A percentile compares a stretch with the other conserved stretches of the same genome.
phyloP scores from a whole-genome alignment of 37 sponge, comb jelly and placozoan genomes.

The Ianthella basta region DNA sequence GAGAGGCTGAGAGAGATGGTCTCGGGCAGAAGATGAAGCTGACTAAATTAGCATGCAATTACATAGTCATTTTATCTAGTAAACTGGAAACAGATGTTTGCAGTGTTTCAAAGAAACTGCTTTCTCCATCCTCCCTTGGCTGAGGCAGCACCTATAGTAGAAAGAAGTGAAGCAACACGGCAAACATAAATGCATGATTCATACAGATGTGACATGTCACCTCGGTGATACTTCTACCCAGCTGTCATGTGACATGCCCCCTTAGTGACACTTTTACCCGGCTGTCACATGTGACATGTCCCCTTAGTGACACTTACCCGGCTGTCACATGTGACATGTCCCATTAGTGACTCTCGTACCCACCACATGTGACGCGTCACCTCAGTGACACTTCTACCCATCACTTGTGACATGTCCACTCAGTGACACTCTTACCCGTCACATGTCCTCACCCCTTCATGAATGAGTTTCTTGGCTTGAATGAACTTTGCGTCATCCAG shows the following conservation, averaged over 20 bases:
- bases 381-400: no score
- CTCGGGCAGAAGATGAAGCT: background rate
- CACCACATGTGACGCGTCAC: background rate
- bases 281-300: no score
- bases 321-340: background rate
- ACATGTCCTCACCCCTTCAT: conserved; percentile 14
- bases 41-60: background rate
- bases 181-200: no score
- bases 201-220: no score
- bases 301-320: no score
- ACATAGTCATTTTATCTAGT: background rate
- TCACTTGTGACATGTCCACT: background rate
- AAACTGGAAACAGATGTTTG: conserved; percentile 7
- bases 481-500: conserved; percentile 17
- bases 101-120: background rate
- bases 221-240: no score
- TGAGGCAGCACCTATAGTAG: no score
- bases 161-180: no score
- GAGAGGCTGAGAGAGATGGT: conserved; percentile 28
- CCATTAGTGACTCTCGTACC: no score
- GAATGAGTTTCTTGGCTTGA: conserved; percentile 18
- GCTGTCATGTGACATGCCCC: no score
- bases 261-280: no score
- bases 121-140: background rate
- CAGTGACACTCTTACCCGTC: background rate